Evolutionary conservation across 1,140 invertebrate species (phyloP).

Genomic region (Aphelinus atriplicis): DNA sequence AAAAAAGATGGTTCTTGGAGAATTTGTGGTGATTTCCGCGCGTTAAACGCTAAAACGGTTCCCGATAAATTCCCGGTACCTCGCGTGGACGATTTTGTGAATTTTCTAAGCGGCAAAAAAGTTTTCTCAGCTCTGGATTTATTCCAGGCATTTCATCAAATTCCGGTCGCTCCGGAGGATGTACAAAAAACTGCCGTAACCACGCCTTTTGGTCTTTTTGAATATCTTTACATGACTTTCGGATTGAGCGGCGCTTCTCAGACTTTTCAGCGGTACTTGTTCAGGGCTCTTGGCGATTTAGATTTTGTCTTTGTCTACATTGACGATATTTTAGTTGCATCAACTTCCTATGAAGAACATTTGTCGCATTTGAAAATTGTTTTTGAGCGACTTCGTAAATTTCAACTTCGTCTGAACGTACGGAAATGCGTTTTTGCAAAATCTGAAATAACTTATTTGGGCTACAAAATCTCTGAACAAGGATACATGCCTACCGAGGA

Average conservation of each 20-base stretch:
- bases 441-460: not conserved
- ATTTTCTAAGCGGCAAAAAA: not conserved
- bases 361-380: conserved; percentile 2
- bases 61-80: not conserved
- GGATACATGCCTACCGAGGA: not conserved
- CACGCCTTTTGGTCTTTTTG: not conserved
- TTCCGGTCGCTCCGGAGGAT: not conserved
- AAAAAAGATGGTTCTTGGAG: conserved; percentile 8
- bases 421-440: conserved; percentile 4
- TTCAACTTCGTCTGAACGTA: not conserved
- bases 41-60: not conserved
- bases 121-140: not conserved
- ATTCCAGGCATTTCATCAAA: not conserved
- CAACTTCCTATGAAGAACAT: conserved; percentile 7
- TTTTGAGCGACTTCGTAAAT: not conserved
- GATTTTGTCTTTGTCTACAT: not conserved
- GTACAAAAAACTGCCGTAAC: conserved; percentile 4
- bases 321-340: conserved; percentile 8
- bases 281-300: not conserved
- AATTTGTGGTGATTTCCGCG: conserved; percentile 14
- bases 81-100: not conserved
- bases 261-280: not conserved
- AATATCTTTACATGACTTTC: conserved; percentile 5
- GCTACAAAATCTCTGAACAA: not conserved
- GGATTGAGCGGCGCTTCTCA: not conserved